A percentile compares a stretch with the other conserved stretches of the same genome.
These are phyloP conservation scores for Tenthredo scrophulariae DNA, from an alignment of 2,888 invertebrate genomes.

Conservation along the genomic window DNA sequence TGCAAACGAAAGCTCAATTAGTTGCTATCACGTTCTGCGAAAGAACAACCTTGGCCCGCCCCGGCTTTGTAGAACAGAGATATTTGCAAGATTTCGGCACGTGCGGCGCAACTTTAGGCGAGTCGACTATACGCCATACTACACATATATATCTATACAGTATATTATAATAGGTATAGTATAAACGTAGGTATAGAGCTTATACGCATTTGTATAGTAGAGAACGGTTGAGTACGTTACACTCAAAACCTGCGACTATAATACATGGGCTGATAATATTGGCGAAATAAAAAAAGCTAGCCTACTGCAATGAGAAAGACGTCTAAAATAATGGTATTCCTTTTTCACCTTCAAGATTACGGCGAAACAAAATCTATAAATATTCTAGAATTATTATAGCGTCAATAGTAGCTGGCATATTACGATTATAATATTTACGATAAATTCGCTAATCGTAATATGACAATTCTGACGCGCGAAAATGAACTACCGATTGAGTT, in stretches of 20 bases:
- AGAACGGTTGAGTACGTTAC: not conserved
- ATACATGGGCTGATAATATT: not conserved
- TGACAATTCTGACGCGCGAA: not conserved
- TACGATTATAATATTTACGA: constrained; percentile 6
- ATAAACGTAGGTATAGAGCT: not conserved
- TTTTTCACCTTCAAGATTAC: not conserved
- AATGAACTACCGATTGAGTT: not conserved
- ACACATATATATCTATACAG: not conserved
- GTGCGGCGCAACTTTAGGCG: constrained; percentile 68
- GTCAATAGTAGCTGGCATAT: not conserved
- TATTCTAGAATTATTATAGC: not conserved
- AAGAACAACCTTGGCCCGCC: constrained; percentile 69
- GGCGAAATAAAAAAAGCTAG: not conserved
- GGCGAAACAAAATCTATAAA: not conserved
- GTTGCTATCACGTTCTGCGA: constrained; percentile 54
- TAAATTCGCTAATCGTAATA: not conserved
- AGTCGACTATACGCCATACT: constrained; percentile 60
- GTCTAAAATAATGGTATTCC: not conserved
- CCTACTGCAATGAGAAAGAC: not conserved
- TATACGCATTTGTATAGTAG: not conserved
- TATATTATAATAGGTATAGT: not conserved
- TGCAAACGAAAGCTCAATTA: constrained; percentile 46
- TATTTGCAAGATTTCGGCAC: constrained; percentile 74
- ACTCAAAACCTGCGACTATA: constrained; percentile 1
- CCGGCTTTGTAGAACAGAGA: constrained; percentile 64